These are phyloP conservation scores for Molanna angustata DNA, from an alignment of 2,888 invertebrate species.

Conservation along the genomic window DNA sequence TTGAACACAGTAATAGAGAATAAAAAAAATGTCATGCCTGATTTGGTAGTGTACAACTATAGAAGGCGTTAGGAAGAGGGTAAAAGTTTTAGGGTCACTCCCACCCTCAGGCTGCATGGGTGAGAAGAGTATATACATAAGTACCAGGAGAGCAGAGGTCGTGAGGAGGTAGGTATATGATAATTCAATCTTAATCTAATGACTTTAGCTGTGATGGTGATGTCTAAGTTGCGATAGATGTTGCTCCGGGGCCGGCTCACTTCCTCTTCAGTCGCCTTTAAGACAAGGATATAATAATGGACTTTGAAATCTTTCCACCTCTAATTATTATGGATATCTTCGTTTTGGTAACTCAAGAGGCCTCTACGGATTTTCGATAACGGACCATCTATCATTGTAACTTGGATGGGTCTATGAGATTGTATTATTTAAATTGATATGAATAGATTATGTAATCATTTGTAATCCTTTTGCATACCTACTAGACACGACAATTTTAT, in stretches of 20 bases:
- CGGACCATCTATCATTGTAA: no score
- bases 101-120: constrained; percentile 15
- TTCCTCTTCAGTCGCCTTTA: neutral
- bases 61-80: neutral
- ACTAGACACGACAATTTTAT: no score
- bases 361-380: no score
- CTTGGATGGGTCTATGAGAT: no score
- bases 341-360: neutral
- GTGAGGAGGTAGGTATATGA: constrained; percentile 30
- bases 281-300: constrained; percentile 15
- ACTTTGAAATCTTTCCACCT: constrained; percentile 10
- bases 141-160: no score
- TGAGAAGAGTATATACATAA: no score
- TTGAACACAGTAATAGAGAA: no score
- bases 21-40: neutral
- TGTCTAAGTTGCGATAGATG: constrained; percentile 31
- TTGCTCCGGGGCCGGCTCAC: constrained; percentile 10
- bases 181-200: constrained; percentile 33
- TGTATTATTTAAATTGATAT: no score
- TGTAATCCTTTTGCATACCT: no score
- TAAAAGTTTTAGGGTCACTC: constrained; percentile 33
- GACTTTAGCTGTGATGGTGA: constrained; percentile 31
- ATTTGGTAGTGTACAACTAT: constrained; percentile 4
- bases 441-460: no score
- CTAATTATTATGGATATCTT: constrained; percentile 13